These are phyloP conservation scores for Callopanchax toddi DNA, from an alignment of 2,113 vertebrate genomes.

Conservation along the genomic window DNA sequence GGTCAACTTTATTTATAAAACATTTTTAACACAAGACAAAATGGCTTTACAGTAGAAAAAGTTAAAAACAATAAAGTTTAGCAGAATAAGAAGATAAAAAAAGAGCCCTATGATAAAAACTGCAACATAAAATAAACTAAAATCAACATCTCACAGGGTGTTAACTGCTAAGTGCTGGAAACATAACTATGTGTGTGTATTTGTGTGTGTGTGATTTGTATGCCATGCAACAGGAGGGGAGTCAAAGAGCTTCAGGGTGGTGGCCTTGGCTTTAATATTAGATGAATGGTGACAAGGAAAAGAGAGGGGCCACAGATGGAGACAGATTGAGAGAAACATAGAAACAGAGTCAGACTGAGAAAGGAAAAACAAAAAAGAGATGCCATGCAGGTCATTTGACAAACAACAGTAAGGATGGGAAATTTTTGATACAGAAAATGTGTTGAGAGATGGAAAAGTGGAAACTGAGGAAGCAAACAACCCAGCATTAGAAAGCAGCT, in stretches of 20 bases:
- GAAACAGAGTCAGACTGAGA: constrained; percentile 8
- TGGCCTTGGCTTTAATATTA: constrained; percentile 71
- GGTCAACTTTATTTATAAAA: no score
- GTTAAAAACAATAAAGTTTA: no score
- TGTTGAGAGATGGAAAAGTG: neutral
- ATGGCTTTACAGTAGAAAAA: no score
- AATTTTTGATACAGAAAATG: constrained; percentile 18
- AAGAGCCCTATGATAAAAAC: no score
- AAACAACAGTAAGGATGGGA: constrained; percentile 18
- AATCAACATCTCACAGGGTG: no score
- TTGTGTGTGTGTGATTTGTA: constrained; percentile 38
- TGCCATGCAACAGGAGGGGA: constrained; percentile 27
- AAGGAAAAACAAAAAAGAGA: constrained; percentile 5
- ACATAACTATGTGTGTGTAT: neutral
- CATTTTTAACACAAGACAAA: no score
- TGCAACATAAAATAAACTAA: no score
- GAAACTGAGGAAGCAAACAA: constrained; percentile 27
- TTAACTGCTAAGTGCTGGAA: neutral
- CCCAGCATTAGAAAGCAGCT: constrained; percentile 43
- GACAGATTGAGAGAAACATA: neutral
- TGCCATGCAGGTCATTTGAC: constrained; percentile 15
- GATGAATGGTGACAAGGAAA: constrained; percentile 59
- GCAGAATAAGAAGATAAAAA: no score
- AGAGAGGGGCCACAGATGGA: constrained; percentile 2
- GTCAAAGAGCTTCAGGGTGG: constrained; percentile 52